Evolutionary conservation across 2,888 invertebrate species (phyloP).

Genomic region (Acleris holmiana): DNA sequence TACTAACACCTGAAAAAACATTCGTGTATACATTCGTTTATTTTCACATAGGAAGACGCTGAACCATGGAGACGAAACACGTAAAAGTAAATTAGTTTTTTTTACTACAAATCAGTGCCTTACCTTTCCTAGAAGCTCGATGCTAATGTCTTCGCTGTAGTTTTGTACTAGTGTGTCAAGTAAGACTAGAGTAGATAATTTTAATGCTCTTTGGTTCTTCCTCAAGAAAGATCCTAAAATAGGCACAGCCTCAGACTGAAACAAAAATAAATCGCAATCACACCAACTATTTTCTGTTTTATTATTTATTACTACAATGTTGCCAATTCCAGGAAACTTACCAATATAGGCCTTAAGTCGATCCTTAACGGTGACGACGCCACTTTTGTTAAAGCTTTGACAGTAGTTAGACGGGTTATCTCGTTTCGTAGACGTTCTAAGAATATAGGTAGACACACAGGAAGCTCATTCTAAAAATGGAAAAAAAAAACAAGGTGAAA

Average conservation of each 20-base stretch:
- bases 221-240: conserved; percentile 96
- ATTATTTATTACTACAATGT: too few relatives aligned
- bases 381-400: conserved; percentile 97
- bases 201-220: conserved; percentile 98
- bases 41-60: too few relatives aligned
- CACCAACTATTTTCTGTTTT: not conserved
- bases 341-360: conserved; percentile 91
- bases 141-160: conserved; percentile 89
- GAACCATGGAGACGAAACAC: too few relatives aligned
- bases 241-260: conserved; percentile 93
- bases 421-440: conserved; percentile 97
- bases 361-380: conserved; percentile 95
- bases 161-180: conserved; percentile 96
- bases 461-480: conserved; percentile 87
- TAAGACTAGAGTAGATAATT: conserved; percentile 94
- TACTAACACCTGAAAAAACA: conserved; percentile 86
- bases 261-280: conserved; percentile 45
- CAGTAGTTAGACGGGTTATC: conserved; percentile 97
- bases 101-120: conserved; percentile 37
- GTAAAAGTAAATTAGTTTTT: too few relatives aligned
- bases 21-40: not conserved
- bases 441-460: conserved; percentile 95
- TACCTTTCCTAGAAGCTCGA: conserved; percentile 89
- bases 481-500: not conserved
- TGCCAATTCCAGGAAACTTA: conserved; percentile 56